A percentile compares a stretch with the other conserved stretches of the same genome.
Evolutionary conservation across 2,888 invertebrate species (phyloP).

Genomic region (Osedax fenrisi): DNA sequence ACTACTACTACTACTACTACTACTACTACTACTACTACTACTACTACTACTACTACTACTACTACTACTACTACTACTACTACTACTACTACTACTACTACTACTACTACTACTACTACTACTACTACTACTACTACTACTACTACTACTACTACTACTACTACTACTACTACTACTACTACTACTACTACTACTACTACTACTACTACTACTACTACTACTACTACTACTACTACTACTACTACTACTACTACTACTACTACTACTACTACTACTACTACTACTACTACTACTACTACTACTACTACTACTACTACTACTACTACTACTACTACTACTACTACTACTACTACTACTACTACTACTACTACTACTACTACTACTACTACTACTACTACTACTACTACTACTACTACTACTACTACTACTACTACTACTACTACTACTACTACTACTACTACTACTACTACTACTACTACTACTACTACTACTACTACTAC

Average conservation of each 20-base stretch:
- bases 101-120: not conserved
- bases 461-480: not conserved
- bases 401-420: not conserved
- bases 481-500: not conserved
- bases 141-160: not conserved
- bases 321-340: not conserved
- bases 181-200: not conserved
- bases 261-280: not conserved
- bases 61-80: not conserved
- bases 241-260: not conserved
- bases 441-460: not conserved
- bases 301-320: not conserved
- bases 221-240: not conserved
- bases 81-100: not conserved
- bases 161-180: not conserved
- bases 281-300: not conserved
- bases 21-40: not conserved
- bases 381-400: not conserved
- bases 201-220: not conserved
- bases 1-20: not conserved
- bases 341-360: not conserved
- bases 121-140: not conserved
- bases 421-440: not conserved
- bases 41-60: not conserved
- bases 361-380: not conserved